phyloP scores from a whole-genome alignment of 2,113 vertebrate species.

The Scopus umbretta region DNA sequence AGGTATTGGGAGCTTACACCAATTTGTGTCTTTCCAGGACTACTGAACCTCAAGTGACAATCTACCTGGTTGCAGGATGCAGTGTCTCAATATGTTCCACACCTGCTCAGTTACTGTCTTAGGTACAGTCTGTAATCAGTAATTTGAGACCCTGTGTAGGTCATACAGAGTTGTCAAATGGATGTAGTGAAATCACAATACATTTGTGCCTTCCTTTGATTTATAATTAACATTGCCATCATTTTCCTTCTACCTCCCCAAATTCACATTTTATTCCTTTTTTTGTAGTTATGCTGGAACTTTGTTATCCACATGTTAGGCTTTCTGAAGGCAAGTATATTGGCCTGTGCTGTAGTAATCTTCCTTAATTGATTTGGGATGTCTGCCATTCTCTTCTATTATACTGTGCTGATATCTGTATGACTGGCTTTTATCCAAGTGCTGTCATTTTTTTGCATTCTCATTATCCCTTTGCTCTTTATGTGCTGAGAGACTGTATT shows the following conservation, averaged over 20 bases:
- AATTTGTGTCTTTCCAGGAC: not conserved
- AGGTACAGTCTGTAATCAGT: not conserved
- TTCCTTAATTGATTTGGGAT: conserved; percentile 73
- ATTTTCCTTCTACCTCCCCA: not conserved
- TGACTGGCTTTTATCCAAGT: conserved; percentile 60
- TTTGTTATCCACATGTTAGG: conserved; percentile 43
- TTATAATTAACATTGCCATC: not conserved
- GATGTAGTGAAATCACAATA: not conserved
- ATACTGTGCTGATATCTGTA: conserved; percentile 52
- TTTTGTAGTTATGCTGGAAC: not conserved
- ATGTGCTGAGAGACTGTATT: conserved; percentile 25
- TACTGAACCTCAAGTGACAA: not conserved
- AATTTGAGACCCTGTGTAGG: not conserved
- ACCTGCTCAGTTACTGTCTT: not conserved
- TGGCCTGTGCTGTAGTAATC: conserved; percentile 53
- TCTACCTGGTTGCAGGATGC: not conserved
- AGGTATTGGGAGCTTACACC: not conserved
- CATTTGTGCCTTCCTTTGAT: not conserved
- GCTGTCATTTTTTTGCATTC: conserved; percentile 32
- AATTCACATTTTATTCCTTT: conserved; percentile 24
- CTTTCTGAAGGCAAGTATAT: conserved; percentile 44
- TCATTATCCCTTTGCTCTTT: conserved; percentile 54
- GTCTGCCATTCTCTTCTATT: conserved; percentile 64
- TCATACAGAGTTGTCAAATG: not conserved
- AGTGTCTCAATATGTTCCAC: not conserved